Conservation (phyloP, 2,888 invertebrate genomes). For the Tuberolachnus salignus region DNA sequence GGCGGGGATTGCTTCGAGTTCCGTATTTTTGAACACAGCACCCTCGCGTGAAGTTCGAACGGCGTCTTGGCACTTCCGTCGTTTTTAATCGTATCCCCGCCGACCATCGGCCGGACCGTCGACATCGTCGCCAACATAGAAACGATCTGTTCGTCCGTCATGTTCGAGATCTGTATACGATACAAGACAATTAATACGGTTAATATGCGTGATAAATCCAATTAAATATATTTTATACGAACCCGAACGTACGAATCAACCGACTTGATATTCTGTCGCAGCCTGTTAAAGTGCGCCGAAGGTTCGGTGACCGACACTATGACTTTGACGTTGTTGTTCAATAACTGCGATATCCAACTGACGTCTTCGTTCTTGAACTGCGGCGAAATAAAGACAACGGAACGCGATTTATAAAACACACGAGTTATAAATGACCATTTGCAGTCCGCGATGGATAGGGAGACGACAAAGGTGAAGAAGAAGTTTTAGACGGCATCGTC, state of each 20-base stretch:
- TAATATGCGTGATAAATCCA: neutral
- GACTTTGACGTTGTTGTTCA: conserved; percentile 78
- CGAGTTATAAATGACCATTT: too few relatives aligned
- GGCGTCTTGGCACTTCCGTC: conserved; percentile 6
- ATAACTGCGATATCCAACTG: conserved; percentile 76
- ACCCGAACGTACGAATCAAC: conserved; percentile 36
- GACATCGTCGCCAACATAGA: neutral
- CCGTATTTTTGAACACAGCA: conserved; percentile 7
- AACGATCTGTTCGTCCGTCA: conserved; percentile 30
- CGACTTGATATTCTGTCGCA: conserved; percentile 22
- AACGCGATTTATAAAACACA: too few relatives aligned
- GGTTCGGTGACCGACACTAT: conserved; percentile 69
- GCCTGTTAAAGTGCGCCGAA: conserved; percentile 31
- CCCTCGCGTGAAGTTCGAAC: conserved; percentile 36
- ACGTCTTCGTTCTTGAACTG: conserved; percentile 62
- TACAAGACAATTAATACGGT: neutral
- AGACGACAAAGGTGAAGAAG: too few relatives aligned
- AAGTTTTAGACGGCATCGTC: too few relatives aligned
- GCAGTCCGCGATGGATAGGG: too few relatives aligned
- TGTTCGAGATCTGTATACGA: conserved; percentile 16
- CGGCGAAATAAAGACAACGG: too few relatives aligned
- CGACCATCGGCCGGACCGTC: neutral
- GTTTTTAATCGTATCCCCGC: neutral
- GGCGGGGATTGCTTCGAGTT: conserved; percentile 10
- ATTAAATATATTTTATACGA: neutral